Base-by-base conservation (phyloP, 2,797 vertebrate genomes). In the Benthosema pterotum region DNA sequence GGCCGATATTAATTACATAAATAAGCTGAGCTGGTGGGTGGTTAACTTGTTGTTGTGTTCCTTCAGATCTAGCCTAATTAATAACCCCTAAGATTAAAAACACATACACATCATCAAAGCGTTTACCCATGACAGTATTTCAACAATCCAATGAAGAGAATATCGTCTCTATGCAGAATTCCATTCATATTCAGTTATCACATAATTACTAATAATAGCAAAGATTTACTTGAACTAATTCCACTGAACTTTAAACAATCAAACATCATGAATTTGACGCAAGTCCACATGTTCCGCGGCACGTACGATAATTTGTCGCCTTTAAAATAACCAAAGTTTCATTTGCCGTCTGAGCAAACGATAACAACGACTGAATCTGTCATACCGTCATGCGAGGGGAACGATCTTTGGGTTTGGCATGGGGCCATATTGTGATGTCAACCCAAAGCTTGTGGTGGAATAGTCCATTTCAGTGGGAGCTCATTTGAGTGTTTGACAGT, bases 401-500 rank as follows among this genome's bases (percentile, higher is more conserved):
- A 75, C 73, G 48, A 58, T 48, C 63, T 42, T 4, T 19, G n/a
- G 25, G 25, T 45, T 46, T 88, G 77, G 72, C 69, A 2, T 1
- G 2, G 5, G 18, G 18, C 64, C 69, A 67, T 57, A 14, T 43
- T 57, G 16, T 9, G 58, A 73, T 60, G 65, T 83, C 77, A 74
- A 55, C 42, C 18, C 45, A 18, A 18, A 12, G 9, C 15, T 22
- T 18, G 22, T 18, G 38, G 19, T 16, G 1, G 43, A 63, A 47
- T 53, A 32, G 52, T 50, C 28, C 0, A 52, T 52, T 32, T 19
- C 42, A 61, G 17, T 55, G 45, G 64, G 65, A 67, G 69, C 57
- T 75, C 69, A 71, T 79, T 73, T 69, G 53, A 63, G 67, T 66
- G 60, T 74, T 32, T 60, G 57, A 74, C 65, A 60, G 71, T 72